These are phyloP conservation scores for Festucalex cinctus DNA, from an alignment of 2,113 vertebrate genomes.

Conservation along the genomic window DNA sequence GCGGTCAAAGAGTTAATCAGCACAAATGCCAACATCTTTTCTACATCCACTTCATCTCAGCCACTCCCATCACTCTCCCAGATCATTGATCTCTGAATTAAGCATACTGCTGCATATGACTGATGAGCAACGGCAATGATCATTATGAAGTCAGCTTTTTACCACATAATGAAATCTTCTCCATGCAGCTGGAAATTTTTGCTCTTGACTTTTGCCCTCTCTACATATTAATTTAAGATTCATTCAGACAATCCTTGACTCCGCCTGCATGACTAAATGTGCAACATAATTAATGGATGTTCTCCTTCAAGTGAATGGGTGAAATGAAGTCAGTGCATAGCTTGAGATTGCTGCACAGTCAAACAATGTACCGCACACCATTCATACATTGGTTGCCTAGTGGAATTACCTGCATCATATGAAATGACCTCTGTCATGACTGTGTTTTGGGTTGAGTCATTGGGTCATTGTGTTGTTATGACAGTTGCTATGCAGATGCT, in stretches of 20 bases:
- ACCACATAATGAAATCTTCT: slow-evolving; percentile 41
- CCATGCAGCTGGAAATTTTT: slow-evolving; percentile 22
- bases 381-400: background rate
- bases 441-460: too few species aligned
- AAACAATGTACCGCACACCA: background rate
- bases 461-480: too few species aligned
- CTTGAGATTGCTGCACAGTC: background rate
- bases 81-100: slow-evolving; percentile 34
- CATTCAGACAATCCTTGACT: slow-evolving; percentile 6
- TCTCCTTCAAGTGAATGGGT: slow-evolving; percentile 1
- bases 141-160: slow-evolving; percentile 43
- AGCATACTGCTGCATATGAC: slow-evolving; percentile 34
- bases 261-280: background rate
- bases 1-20: too few species aligned
- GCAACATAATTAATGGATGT: background rate
- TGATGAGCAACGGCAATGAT: slow-evolving; percentile 39
- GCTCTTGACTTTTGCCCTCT: slow-evolving; percentile 14
- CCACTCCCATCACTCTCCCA: slow-evolving; percentile 18
- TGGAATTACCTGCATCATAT: background rate
- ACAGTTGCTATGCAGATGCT: too few species aligned
- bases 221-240: slow-evolving; percentile 8
- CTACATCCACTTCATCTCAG: slow-evolving; percentile 27
- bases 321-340: background rate
- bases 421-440: background rate
- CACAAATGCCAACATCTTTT: slow-evolving; percentile 16